These are phyloP conservation scores for Zaprionus vittiger DNA, from an alignment of 1,140 invertebrate genomes.

Conservation along the genomic window DNA sequence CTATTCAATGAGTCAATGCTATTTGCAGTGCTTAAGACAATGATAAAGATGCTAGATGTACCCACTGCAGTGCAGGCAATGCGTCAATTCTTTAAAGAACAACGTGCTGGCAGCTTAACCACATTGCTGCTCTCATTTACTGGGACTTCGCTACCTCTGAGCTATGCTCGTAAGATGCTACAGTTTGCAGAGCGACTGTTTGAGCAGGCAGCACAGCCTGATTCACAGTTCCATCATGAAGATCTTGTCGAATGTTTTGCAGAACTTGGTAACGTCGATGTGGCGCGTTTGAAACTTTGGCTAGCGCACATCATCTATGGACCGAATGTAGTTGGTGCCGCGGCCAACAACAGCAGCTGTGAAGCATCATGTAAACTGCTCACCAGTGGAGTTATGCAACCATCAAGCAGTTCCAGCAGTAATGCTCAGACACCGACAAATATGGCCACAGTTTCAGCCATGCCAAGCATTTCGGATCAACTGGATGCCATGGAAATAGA, in stretches of 20 bases:
- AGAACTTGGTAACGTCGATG: conserved; percentile 88
- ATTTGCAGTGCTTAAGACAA: conserved; percentile 86
- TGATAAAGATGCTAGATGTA: conserved; percentile 93
- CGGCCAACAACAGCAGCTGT: conserved; percentile 48
- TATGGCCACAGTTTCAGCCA: conserved; percentile 83
- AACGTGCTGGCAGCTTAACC: conserved; percentile 87
- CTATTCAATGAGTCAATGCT: conserved; percentile 77
- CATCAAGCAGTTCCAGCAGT: conserved; percentile 84
- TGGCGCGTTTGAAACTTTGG: conserved; percentile 88
- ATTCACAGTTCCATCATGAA: conserved; percentile 88
- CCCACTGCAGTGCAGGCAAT: conserved; percentile 91
- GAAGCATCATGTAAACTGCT: conserved; percentile 66
- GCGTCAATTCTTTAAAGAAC: conserved; percentile 90
- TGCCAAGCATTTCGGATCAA: conserved; percentile 83
- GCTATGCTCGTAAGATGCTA: conserved; percentile 91
- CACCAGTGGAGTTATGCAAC: conserved; percentile 62
- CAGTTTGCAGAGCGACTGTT: conserved; percentile 93
- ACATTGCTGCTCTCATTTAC: conserved; percentile 91
- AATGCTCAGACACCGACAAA: conserved; percentile 84
- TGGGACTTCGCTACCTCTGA: conserved; percentile 87
- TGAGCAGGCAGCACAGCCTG: conserved; percentile 87
- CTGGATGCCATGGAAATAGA: conserved; percentile 84
- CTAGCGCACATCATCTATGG: conserved; percentile 89
- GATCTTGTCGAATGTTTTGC: conserved; percentile 89
- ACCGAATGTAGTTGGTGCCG: conserved; percentile 66